These are phyloP conservation scores for Belonocnema kinseyi DNA, from an alignment of 1,140 invertebrate species.

Conservation along the genomic window DNA sequence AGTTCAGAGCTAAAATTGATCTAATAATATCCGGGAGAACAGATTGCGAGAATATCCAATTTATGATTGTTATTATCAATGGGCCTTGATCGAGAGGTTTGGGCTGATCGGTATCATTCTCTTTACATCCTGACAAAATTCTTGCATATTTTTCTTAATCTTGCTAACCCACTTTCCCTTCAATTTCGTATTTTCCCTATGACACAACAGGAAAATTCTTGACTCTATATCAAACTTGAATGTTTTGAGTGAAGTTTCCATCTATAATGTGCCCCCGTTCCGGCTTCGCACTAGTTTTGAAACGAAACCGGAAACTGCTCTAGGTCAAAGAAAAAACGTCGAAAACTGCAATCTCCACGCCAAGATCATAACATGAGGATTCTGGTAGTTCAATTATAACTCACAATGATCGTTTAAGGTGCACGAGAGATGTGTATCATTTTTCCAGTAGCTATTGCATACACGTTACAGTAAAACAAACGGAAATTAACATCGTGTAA, in stretches of 20 bases:
- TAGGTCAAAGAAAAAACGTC: constrained; percentile 58
- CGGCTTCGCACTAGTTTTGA: constrained; percentile 44
- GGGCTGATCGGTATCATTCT: too few species aligned
- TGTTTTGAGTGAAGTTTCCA: neutral
- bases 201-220: constrained; percentile 3
- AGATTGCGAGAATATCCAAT: too few species aligned
- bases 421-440: neutral
- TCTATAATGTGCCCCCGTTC: constrained; percentile 40
- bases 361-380: constrained; percentile 55
- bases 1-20: neutral
- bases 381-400: constrained; percentile 33
- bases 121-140: neutral
- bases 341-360: constrained; percentile 56
- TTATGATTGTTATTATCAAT: too few species aligned
- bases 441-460: constrained; percentile 18
- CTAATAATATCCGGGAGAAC: neutral
- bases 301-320: constrained; percentile 56
- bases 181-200: constrained; percentile 18
- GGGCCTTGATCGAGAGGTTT: too few species aligned
- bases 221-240: neutral
- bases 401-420: constrained; percentile 1
- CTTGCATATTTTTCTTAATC: neutral
- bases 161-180: neutral
- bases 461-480: constrained; percentile 18
- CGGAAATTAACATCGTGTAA: neutral